Base-by-base conservation (phyloP, 2,797 vertebrate species). In the Botia almorhae region DNA sequence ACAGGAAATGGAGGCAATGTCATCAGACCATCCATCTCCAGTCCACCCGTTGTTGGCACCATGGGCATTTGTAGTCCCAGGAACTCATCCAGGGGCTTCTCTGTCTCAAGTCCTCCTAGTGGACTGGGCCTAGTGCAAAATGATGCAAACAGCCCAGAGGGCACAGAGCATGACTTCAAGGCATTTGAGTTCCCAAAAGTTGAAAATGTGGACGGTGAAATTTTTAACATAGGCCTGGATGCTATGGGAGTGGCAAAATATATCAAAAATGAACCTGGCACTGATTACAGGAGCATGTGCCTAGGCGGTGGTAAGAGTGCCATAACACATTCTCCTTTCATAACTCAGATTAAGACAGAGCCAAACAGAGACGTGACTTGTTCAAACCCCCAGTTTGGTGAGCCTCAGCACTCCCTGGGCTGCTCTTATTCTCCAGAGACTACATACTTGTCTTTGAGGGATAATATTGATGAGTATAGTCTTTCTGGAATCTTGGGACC, bases 401-500 rank as follows among this genome's bases (percentile, higher is more conserved):
- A 95, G 83, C 95, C 92, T 36, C 87, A 94, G 29, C 90, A 94
- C 33, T 91, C 95, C 64, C 87, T 94, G 74, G 96, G 96, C 89
- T 96, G 96, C 80, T 98, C 97, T 90, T 94, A 96, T 74, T 95
- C 95, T 64, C 95, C 97, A 84, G 98, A 98, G 91, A 96, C 96
- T 86, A 97, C 97, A 0, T 99, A 98, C 88, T 96, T 98, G 91
- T 97, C 97, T 89, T 95, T 98, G 86, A 97, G 98, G 96, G 97
- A 99, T 93, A 97, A 97, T 91, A 96, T 98, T 87, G 97, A 99
- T 90, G 97, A 98, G 89, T 99, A 98, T 89, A 98, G 96, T 89
- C 96, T 99, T 82, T 98, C 97, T 90, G 97, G 97, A 92, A 98
- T 98, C 91, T 94, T 99, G 93, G 98, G 98, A 92, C 96, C 97